Evolutionary conservation across 1,140 invertebrate species (phyloP).

Genomic region (Drosophila pectinifera): DNA sequence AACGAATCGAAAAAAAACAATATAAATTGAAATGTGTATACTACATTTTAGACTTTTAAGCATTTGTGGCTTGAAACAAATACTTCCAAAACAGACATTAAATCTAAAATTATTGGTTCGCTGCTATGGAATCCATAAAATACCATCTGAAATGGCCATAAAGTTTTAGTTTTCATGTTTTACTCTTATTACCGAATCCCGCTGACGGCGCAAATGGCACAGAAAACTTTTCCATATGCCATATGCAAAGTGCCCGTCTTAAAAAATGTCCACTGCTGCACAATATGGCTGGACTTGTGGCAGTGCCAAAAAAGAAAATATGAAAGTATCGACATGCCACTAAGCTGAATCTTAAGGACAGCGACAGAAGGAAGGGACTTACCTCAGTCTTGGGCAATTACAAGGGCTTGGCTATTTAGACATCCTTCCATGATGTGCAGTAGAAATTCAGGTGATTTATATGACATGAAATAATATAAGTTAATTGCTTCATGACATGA

Average conservation of each 20-base stretch:
- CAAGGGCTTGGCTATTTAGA: no score
- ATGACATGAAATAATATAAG: neutral
- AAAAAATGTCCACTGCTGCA: constrained; percentile 27
- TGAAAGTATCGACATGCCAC: neutral
- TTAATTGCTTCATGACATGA: neutral
- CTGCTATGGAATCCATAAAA: constrained; percentile 37
- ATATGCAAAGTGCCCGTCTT: constrained; percentile 38
- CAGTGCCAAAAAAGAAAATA: constrained; percentile 3
- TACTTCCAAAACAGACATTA: neutral
- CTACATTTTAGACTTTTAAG: neutral
- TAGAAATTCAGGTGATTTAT: neutral
- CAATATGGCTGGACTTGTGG: constrained; percentile 23
- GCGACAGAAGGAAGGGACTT: neutral
- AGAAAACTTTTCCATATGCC: constrained; percentile 42
- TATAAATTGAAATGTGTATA: no score
- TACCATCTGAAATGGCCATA: constrained; percentile 36
- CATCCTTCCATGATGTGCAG: no score
- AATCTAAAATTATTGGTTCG: constrained; percentile 14
- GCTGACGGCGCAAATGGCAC: constrained; percentile 43
- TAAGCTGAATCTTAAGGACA: constrained; percentile 11
- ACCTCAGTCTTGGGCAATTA: neutral
- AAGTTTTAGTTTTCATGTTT: constrained; percentile 20
- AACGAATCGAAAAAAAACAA: no score
- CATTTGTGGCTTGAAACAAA: neutral
- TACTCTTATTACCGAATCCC: constrained; percentile 17